Evolutionary conservation across 2,797 vertebrate genomes (phyloP).

Genomic region (Poecilia wingei): DNA sequence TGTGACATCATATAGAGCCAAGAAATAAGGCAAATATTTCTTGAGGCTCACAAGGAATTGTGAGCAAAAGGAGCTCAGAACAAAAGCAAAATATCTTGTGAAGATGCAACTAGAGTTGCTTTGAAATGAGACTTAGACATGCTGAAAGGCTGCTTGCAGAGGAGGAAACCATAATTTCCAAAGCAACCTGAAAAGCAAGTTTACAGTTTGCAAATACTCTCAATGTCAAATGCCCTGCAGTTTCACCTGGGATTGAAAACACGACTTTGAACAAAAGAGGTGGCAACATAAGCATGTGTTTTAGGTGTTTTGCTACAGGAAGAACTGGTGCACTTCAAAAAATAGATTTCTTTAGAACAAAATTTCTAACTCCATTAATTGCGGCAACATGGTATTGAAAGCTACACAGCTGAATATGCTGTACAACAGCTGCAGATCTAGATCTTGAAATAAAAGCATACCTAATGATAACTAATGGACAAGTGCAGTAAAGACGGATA

Average conservation of each 20-base stretch:
- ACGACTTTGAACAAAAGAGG: neutral
- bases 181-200: neutral
- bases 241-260: neutral
- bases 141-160: no score
- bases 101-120: neutral
- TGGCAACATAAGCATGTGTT: neutral
- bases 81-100: neutral
- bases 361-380: no score
- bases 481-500: constrained; percentile 67
- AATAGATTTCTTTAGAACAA: neutral
- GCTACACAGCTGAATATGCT: neutral
- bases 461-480: constrained; percentile 67
- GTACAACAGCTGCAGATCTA: no score
- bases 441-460: constrained; percentile 47
- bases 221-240: neutral
- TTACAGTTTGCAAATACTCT: neutral
- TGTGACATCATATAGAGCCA: neutral
- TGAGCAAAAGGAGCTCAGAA: neutral
- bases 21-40: neutral
- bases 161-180: neutral
- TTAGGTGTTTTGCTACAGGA: neutral
- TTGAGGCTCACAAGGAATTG: neutral
- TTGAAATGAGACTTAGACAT: neutral
- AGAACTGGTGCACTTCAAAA: neutral
- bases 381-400: neutral